Evolutionary conservation across 1,140 invertebrate species (phyloP).

Genomic region (Phocides pigmalion): DNA sequence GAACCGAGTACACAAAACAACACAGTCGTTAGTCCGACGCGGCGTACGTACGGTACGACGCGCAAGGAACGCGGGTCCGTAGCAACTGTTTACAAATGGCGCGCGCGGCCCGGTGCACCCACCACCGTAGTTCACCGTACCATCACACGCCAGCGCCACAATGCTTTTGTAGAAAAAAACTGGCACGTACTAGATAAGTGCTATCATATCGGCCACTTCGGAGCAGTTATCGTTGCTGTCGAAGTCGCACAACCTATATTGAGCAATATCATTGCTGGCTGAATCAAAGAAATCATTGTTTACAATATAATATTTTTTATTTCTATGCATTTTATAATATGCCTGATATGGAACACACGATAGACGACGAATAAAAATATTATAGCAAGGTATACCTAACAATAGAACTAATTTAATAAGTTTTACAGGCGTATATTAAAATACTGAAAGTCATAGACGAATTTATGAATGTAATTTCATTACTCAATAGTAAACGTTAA

Average conservation of each 20-base stretch:
- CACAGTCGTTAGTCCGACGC: constrained; percentile 20
- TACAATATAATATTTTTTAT: too few relatives aligned
- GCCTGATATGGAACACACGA: too few relatives aligned
- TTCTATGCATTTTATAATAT: not conserved
- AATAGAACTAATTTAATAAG: too few relatives aligned
- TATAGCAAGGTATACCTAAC: too few relatives aligned
- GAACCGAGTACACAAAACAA: too few relatives aligned
- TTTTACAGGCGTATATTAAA: too few relatives aligned
- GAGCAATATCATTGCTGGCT: constrained; percentile 11
- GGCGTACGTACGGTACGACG: constrained; percentile 38
- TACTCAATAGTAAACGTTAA: constrained; percentile 21
- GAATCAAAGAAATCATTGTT: constrained; percentile 1
- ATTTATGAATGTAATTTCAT: constrained; percentile 7
- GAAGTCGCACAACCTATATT: constrained; percentile 32
- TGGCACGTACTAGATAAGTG: constrained; percentile 56
- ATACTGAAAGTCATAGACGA: not conserved
- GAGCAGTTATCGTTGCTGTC: constrained; percentile 38
- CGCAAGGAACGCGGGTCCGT: constrained; percentile 52
- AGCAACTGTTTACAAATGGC: constrained; percentile 69
- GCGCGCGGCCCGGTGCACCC: constrained; percentile 51
- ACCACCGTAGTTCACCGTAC: too few relatives aligned
- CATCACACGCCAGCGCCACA: constrained; percentile 32
- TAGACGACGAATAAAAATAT: not conserved
- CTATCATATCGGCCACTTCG: constrained; percentile 51
- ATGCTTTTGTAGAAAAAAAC: constrained; percentile 58